Conservation (phyloP, 92 coral and sea anemone species). For the Parazoanthus atlanticus region DNA sequence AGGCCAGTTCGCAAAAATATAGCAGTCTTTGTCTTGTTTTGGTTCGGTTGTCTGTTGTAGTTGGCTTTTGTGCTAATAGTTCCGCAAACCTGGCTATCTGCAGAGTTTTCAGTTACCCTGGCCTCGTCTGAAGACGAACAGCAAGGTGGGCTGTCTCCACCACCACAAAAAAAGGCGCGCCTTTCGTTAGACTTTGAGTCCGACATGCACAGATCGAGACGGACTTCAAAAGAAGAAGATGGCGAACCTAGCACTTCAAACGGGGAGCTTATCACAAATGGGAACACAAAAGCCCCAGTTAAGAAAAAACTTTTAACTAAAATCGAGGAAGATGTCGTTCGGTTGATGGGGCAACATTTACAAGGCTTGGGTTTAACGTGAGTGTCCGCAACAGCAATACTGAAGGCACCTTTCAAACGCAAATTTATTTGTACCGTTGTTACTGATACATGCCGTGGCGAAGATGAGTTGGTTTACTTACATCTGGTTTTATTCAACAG, state of each 20-base stretch:
- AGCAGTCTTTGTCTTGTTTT: conserved; percentile 79
- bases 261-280: conserved; percentile 94
- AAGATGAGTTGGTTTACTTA: conserved; percentile 16
- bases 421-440: conserved; percentile 25
- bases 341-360: conserved; percentile 96
- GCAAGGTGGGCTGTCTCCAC: conserved; percentile 99
- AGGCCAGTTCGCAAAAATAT: conserved; percentile 67
- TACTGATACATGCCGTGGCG: conserved; percentile 28
- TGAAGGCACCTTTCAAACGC: conserved; percentile 43
- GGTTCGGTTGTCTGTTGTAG: conserved; percentile 71
- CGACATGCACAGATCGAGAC: conserved; percentile 99
- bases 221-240: conserved; percentile 97
- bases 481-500: conserved; percentile 65
- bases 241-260: conserved; percentile 98
- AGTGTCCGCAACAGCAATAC: conserved; percentile 55
- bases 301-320: conserved; percentile 79
- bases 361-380: conserved; percentile 99
- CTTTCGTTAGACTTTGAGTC: conserved; percentile 97
- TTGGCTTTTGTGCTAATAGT: conserved; percentile 56
- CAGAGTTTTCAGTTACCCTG: conserved; percentile 99
- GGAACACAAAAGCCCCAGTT: conserved; percentile 83
- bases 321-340: conserved; percentile 96
- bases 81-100: conserved; percentile 99
- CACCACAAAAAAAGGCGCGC: conserved; percentile 99
- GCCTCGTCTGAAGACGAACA: conserved; percentile 99